A percentile compares a stretch with the other conserved stretches of the same genome.
These are phyloP conservation scores for Hypocryptadius cinnamomeus DNA, from an alignment of 2,113 vertebrate species.

Conservation along the genomic window DNA sequence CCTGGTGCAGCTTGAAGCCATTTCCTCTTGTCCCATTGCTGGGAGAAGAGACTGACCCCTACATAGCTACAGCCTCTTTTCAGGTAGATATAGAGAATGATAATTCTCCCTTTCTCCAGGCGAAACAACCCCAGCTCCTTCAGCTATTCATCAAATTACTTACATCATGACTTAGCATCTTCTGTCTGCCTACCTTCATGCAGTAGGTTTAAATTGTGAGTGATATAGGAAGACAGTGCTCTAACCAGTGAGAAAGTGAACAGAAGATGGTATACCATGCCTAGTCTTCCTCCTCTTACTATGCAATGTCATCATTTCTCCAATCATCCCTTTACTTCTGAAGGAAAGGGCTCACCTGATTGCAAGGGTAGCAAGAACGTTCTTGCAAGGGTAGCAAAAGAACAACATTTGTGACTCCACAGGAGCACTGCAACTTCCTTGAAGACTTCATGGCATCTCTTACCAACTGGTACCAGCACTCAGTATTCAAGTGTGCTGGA, in stretches of 20 bases:
- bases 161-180: background rate
- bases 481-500: background rate
- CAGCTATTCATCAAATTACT: background rate
- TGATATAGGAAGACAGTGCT: background rate
- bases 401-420: background rate
- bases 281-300: background rate
- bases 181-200: background rate
- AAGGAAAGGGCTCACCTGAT: background rate
- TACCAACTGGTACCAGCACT: background rate
- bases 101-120: background rate
- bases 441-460: background rate
- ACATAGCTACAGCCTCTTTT: background rate
- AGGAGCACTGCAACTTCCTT: background rate
- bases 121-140: background rate
- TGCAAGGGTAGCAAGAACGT: fast-evolving
- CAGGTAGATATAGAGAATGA: background rate
- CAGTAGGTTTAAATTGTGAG: background rate
- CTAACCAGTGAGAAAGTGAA: background rate
- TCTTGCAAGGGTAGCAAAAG: background rate
- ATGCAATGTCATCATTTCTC: background rate
- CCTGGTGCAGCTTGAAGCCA: background rate
- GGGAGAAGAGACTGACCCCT: background rate
- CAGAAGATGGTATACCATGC: background rate
- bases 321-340: background rate
- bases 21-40: background rate